Evolutionary conservation across 2,113 vertebrate species (phyloP), one percentile per base, ranked within the genome.

Genomic region (Perccottus glenii): DNA sequence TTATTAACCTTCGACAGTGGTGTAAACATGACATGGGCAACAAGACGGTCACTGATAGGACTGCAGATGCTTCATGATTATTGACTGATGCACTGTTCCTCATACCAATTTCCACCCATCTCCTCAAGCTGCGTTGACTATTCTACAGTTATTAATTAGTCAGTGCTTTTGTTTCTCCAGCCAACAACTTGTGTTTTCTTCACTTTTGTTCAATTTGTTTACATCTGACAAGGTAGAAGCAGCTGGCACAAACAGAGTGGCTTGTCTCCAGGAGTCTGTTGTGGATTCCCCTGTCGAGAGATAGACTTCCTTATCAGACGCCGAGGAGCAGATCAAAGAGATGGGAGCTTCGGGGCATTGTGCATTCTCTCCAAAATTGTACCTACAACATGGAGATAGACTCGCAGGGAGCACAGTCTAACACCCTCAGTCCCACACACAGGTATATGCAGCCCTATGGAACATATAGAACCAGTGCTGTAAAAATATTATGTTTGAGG

Each of bases 231-330:
- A 58, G 55, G 55, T 58, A 58, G 38, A 4, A 42, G 55, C 55
- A 58, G 55, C 55, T 58, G 55, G 35, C 55, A 42, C 4, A n/a
- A 16, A 8, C 14, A n/a, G 38, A 35, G 35, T n/a, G 36, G 55
- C 55, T 58, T 15, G 38, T 15, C 36, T 58, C 36, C 38, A 42
- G 8, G 12, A 19, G 55, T 58, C 36, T 58, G 55, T 58, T 58
- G 35, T 58, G 36, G n/a, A 42, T 58, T 35, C 55, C 38, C 44
- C 55, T 15, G 36, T 58, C 14, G 55, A 58, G 36, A 19, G 38
- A 58, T 58, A 58, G 36, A 58, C 38, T 58, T 58, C 36, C 36
- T 58, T 58, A 58, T 58, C 55, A 58, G 55, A 38, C 55, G 16
- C 36, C 7, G 55, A 58, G 55, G 55, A 58, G 35, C 38, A 58